Conservation (phyloP, 2,888 invertebrate species). For the Papilio demoleus region DNA sequence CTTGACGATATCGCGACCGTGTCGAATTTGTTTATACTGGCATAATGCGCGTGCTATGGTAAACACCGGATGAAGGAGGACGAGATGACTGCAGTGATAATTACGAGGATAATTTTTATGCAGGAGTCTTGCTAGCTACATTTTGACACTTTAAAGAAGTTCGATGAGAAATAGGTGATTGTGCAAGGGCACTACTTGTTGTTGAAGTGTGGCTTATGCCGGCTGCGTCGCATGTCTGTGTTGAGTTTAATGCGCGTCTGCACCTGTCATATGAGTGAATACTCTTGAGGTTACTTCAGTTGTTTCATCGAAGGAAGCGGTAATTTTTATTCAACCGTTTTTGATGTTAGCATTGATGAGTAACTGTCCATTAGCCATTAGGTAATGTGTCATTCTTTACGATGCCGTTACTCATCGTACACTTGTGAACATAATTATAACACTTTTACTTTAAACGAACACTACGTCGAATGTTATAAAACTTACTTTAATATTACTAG, state of each 20-base stretch:
- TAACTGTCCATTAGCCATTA: constrained; percentile 16
- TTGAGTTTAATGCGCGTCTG: constrained; percentile 53
- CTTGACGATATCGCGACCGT: constrained; percentile 59
- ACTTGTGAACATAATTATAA: background rate
- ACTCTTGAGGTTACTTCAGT: constrained; percentile 50
- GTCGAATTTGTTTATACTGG: constrained; percentile 67
- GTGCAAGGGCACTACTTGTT: constrained; percentile 45
- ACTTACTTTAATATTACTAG: too few relatives aligned
- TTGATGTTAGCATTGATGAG: constrained; percentile 12
- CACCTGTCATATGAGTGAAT: constrained; percentile 51
- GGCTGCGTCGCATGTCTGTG: constrained; percentile 53
- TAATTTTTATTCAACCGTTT: constrained; percentile 41
- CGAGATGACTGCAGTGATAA: constrained; percentile 44
- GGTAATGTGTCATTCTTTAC: constrained; percentile 8
- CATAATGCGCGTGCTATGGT: constrained; percentile 64
- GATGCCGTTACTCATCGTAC: background rate
- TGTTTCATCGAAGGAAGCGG: constrained; percentile 57
- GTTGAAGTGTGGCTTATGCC: constrained; percentile 53
- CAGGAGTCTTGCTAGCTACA: constrained; percentile 11
- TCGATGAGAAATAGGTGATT: constrained; percentile 42
- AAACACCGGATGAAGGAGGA: constrained; percentile 68
- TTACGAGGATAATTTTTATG: constrained; percentile 49
- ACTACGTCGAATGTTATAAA: too few relatives aligned
- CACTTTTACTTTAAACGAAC: too few relatives aligned
- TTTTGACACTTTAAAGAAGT: background rate